Conservation (phyloP, 1,140 invertebrate species). For the Procambarus virginalis region DNA sequence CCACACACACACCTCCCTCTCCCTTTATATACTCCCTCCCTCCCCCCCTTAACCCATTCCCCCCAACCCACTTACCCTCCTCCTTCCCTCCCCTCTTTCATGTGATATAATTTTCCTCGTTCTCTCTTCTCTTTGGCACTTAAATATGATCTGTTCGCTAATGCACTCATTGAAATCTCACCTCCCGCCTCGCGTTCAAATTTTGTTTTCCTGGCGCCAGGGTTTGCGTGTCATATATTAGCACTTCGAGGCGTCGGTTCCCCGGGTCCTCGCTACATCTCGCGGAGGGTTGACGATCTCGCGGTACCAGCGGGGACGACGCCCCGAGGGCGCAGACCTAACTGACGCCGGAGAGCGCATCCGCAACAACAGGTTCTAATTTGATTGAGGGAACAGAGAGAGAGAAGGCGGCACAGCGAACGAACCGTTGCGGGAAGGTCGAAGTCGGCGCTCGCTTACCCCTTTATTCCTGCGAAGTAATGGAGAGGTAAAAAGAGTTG, state of each 20-base stretch:
- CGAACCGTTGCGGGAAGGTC: slow-evolving; percentile 12
- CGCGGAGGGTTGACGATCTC: too few species aligned
- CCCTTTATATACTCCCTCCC: neutral
- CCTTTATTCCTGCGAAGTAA: slow-evolving; percentile 58
- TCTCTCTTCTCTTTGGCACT: slow-evolving; percentile 66
- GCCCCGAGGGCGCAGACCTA: too few species aligned
- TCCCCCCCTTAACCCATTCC: neutral
- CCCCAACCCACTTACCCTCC: neutral
- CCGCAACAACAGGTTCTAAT: neutral
- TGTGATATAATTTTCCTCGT: slow-evolving; percentile 62
- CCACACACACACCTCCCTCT: neutral
- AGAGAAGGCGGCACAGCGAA: neutral
- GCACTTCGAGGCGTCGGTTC: neutral
- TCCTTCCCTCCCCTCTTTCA: slow-evolving; percentile 36
- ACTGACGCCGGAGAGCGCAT: too few species aligned
- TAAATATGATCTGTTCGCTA: slow-evolving; percentile 67
- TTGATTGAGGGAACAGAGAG: neutral
- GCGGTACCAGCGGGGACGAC: too few species aligned
- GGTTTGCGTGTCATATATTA: slow-evolving; percentile 16
- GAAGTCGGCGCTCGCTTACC: slow-evolving; percentile 13
- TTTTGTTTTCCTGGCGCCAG: neutral
- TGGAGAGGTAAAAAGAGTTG: slow-evolving; percentile 63
- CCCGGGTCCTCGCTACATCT: neutral
- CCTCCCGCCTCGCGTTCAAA: slow-evolving; percentile 26
- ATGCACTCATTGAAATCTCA: slow-evolving; percentile 67